Evolutionary conservation across 2,797 vertebrate species (phyloP), one percentile per base, ranked within the genome.

Genomic region (Valencia hispanica): DNA sequence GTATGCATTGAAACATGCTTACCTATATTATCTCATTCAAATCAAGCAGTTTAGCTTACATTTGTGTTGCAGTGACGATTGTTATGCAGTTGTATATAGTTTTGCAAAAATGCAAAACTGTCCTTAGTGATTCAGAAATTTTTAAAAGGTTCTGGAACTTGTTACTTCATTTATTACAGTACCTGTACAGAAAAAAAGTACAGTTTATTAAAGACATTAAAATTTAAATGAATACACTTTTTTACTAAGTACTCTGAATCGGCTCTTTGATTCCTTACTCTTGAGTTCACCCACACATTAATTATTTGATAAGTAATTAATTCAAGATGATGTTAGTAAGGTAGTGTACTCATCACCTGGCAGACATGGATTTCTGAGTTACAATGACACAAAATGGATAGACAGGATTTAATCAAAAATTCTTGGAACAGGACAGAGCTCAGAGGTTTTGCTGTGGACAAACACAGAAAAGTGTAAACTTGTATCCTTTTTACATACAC

Each of bases 161-260:
- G 4, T 72, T 83, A 41, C 47, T 75, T 63, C 41, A 48, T 69
- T 77, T 45, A n/a, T n/a, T n/a, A n/a, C n/a, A n/a, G n/a, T n/a
- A n/a, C n/a, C n/a, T n/a, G n/a, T n/a, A 59, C 30, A 59, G 30
- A 73, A 63, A 32, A n/a, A 55, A 4, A 72, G 59, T 41, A 61
- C 18, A 5, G 20, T 41, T 41, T 41, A n/a, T n/a, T 41, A 66
- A 66, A n/a, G 2, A n/a, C 43, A 41, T 55, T 43, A 17, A 66
- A 43, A 41, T 25, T 2, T 66, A 20, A 30, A 59, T 59, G 15
- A 9, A 57, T 57, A 12, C 27, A 57, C 30, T 18, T 32, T 59
- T 5, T 59, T 59, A 17, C 57, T 32, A 59, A 32, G 27, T 36
- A 18, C 18, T 63, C 59, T 36, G 32, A 63, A 34, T 8, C 20